Evolutionary conservation across 1,140 invertebrate genomes (phyloP).

Genomic region (Lasaia peninsularis): DNA sequence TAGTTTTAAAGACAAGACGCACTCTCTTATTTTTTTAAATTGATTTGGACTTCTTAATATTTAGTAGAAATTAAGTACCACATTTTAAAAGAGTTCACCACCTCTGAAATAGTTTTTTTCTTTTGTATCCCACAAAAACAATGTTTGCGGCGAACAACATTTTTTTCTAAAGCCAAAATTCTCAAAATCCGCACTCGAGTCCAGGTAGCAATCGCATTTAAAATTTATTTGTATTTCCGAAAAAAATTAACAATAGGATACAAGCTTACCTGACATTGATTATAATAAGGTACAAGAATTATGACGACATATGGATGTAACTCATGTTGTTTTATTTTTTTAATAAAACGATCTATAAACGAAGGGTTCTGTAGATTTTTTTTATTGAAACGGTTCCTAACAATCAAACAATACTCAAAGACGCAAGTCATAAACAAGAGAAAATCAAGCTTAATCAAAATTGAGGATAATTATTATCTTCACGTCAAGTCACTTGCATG

Average conservation of each 20-base stretch:
- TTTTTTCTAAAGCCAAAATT: slow-evolving; percentile 65
- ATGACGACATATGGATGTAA: slow-evolving; percentile 51
- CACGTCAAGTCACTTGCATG: too few relatives aligned
- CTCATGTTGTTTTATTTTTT: slow-evolving; percentile 58
- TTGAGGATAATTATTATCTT: too few relatives aligned
- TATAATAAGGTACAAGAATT: slow-evolving; percentile 72
- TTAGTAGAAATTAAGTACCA: too few relatives aligned
- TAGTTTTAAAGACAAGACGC: too few relatives aligned
- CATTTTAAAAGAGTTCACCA: slow-evolving; percentile 34
- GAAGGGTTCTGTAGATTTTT: slow-evolving; percentile 12
- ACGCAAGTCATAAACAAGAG: too few relatives aligned
- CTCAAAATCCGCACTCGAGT: slow-evolving; percentile 65
- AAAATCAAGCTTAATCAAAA: too few relatives aligned
- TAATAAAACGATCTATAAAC: slow-evolving; percentile 3
- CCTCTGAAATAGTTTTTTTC: slow-evolving; percentile 36
- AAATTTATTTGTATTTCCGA: slow-evolving; percentile 72
- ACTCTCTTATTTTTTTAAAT: too few relatives aligned
- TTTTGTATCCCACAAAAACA: slow-evolving; percentile 60
- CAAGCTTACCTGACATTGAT: slow-evolving; percentile 66
- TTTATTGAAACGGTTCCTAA: too few relatives aligned
- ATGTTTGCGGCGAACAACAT: slow-evolving; percentile 70
- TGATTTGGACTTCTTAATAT: too few relatives aligned
- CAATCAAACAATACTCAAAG: too few relatives aligned
- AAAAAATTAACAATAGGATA: slow-evolving; percentile 65
- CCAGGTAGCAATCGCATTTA: slow-evolving; percentile 67